Evolutionary conservation across 1,140 invertebrate species (phyloP).

Genomic region (Drosophila pruinosa): DNA sequence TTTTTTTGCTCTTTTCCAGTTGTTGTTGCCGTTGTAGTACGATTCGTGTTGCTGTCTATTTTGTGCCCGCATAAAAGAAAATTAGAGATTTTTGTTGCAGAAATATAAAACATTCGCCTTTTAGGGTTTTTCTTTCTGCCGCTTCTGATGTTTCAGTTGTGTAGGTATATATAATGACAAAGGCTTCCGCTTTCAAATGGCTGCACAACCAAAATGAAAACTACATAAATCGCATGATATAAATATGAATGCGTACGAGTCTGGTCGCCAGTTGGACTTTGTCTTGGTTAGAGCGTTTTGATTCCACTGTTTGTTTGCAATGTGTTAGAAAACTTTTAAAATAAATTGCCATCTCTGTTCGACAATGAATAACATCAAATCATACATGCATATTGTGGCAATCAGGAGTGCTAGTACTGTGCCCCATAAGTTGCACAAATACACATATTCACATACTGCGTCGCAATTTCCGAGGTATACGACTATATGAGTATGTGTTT

Average conservation of each 20-base stretch:
- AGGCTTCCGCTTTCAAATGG: conserved; percentile 70
- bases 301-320: background rate
- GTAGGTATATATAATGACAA: conserved; percentile 65
- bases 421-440: background rate
- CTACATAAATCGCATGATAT: conserved; percentile 55
- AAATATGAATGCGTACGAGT: conserved; percentile 59
- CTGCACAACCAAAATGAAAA: conserved; percentile 20
- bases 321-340: background rate
- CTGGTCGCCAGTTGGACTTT: background rate
- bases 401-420: conserved; percentile 7
- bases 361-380: background rate
- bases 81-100: conserved; percentile 75
- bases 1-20: background rate
- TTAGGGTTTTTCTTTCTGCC: conserved; percentile 14
- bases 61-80: conserved; percentile 72
- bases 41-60: conserved; percentile 68
- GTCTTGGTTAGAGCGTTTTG: conserved; percentile 6
- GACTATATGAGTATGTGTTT: conserved; percentile 32
- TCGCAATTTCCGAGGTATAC: conserved; percentile 20
- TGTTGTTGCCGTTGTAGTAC: conserved; percentile 15
- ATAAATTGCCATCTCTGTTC: conserved; percentile 3
- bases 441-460: background rate
- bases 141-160: conserved; percentile 44
- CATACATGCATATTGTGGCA: conserved; percentile 15
- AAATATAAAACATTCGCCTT: conserved; percentile 66